A percentile compares a stretch with the other conserved stretches of the same genome.
Conservation (phyloP, 1,140 invertebrate species). For the Lasioglossum baleicum region DNA sequence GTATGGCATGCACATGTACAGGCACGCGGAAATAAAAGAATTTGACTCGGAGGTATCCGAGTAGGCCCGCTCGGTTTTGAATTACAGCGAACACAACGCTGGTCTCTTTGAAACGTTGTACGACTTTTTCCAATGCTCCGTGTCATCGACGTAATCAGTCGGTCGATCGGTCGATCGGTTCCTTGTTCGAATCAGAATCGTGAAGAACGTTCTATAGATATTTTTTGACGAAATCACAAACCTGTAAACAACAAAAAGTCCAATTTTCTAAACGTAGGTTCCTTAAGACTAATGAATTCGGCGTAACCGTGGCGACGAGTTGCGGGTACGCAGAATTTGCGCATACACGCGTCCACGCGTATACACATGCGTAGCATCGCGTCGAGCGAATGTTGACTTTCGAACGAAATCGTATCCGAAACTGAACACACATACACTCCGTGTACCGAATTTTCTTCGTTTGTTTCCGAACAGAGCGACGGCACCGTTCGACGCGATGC, state of each 20-base stretch:
- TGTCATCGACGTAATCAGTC: neutral
- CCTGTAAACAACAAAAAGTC: constrained; percentile 35
- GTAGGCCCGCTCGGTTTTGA: no score
- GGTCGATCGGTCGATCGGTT: constrained; percentile 38
- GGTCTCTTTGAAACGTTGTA: no score
- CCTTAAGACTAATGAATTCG: constrained; percentile 52
- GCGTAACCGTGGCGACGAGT: constrained; percentile 42
- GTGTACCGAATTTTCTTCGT: constrained; percentile 3
- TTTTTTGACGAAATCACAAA: constrained; percentile 43
- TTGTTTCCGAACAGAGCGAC: constrained; percentile 20
- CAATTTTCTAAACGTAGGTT: constrained; percentile 59
- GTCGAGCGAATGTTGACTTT: constrained; percentile 20
- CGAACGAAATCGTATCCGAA: neutral
- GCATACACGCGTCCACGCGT: no score
- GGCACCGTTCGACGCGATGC: neutral
- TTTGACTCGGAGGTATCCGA: no score
- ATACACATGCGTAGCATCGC: constrained; percentile 25
- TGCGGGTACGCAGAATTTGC: constrained; percentile 19
- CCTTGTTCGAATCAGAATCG: constrained; percentile 24
- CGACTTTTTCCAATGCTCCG: no score
- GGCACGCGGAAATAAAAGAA: no score
- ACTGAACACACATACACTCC: neutral
- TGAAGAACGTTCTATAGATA: constrained; percentile 39
- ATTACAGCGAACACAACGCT: no score
- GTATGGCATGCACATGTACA: no score